Evolutionary conservation across 2,113 vertebrate genomes (phyloP), one percentile per base, ranked within the genome.

Genomic region (Stigmatopora argus): DNA sequence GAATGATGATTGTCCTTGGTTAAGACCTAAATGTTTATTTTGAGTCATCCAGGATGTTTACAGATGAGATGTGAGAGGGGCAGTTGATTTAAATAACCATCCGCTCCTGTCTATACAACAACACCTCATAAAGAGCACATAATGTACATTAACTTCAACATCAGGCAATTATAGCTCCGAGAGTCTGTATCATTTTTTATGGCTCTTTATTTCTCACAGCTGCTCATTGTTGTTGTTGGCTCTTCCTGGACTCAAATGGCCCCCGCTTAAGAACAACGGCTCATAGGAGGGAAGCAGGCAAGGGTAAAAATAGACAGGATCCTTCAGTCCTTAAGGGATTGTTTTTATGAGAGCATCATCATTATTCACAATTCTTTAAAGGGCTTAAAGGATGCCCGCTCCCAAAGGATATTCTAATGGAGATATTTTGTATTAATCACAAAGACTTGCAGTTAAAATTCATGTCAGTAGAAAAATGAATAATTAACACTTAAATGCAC

Each of bases 361-460:
- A 85, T 90, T 88, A 88, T 85, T 86, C 83, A 87, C 69, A 65
- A 77, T 87, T 86, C 81, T 88, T 83, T 88, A 85, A 83, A 73
- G 75, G 74, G 82, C 86, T 89, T 88, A 85, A 79, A 84, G 77
- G 79, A 86, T 86, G 85, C 78, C 78, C 73, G 71, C 65, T 86
- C 87, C 86, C 84, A 78, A 70, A 71, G 84, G 88, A 88, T 78
- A 77, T 64, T 77, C 83, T 85, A 38, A 21, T 71, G 74, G 77
- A 82, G 74, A 83, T 86, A 83, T 88, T 87, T 89, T 86, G 81
- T 88, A 87, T 88, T 87, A 89, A 88, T 90, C 83, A 88, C 82
- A 88, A 88, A 88, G 84, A 79, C 82, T 78, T 78, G 78, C 81
- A 61, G 78, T 88, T 84, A 88, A 88, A 87, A 87, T 88, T 87